phyloP scores from a whole-genome alignment of 2,113 vertebrate species.

The Benitochromis conjunctus region DNA sequence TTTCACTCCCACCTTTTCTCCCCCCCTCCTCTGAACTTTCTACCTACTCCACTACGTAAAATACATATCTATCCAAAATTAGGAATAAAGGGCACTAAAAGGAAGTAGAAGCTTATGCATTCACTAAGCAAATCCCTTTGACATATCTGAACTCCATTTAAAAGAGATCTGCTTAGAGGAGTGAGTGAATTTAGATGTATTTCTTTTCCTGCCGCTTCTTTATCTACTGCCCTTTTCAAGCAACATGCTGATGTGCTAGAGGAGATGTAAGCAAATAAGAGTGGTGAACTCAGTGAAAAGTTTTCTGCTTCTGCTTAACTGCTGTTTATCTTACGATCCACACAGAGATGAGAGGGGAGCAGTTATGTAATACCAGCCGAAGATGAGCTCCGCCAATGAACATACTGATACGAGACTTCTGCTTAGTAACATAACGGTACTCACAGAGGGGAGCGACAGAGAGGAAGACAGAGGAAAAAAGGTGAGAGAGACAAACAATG shows the following conservation, averaged over 20 bases:
- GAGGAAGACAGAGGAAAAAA: not conserved
- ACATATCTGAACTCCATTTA: not conserved
- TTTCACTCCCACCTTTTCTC: not conserved
- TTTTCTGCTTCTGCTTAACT: constrained; percentile 19
- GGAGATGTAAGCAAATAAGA: constrained; percentile 18
- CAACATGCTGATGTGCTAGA: constrained; percentile 1
- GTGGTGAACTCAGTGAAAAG: constrained; percentile 9
- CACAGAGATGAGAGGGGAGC: constrained; percentile 14
- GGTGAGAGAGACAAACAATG: not conserved
- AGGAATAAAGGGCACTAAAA: not conserved
- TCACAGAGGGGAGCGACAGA: not conserved
- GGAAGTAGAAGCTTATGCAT: not conserved
- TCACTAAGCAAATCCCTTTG: constrained; percentile 15
- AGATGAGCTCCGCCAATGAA: constrained; percentile 64
- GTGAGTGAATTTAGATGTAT: not conserved
- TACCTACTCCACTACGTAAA: not conserved
- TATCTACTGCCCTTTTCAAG: not conserved
- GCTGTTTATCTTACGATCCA: constrained; percentile 15
- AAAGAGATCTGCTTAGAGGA: not conserved
- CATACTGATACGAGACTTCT: constrained; percentile 55
- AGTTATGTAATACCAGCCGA: constrained; percentile 61
- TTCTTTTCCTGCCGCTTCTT: not conserved
- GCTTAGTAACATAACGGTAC: constrained; percentile 66
- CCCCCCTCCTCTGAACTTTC: not conserved
- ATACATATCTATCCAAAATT: not conserved